Evolutionary conservation across 92 coral and sea anemone species (phyloP).

Genomic region (Plumapathes pennacea): DNA sequence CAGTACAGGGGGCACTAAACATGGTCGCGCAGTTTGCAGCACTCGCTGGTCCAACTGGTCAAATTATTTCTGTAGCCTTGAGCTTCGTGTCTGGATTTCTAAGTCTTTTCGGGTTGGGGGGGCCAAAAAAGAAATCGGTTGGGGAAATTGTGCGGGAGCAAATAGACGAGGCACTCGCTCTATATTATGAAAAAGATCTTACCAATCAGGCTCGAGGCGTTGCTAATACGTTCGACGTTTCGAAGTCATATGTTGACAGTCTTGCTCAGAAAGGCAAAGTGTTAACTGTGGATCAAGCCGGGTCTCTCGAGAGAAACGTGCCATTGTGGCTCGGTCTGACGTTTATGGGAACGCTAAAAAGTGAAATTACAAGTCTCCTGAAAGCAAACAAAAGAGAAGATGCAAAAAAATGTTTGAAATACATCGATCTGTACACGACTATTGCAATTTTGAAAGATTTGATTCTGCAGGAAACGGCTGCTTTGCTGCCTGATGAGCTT

Average conservation of each 20-base stretch:
- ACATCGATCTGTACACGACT: conserved; percentile 33
- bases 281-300: conserved; percentile 17
- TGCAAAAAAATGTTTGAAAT: conserved; percentile 27
- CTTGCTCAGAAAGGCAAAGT: conserved; percentile 6
- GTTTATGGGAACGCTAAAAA: conserved; percentile 42
- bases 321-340: conserved; percentile 24
- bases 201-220: conserved; percentile 39
- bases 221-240: conserved; percentile 14
- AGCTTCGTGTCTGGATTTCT: conserved; percentile 48
- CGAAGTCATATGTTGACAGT: conserved; percentile 34
- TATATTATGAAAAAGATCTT: conserved; percentile 14
- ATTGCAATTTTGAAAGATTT: conserved; percentile 40
- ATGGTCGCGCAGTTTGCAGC: conserved; percentile 24
- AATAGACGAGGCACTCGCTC: conserved; percentile 6
- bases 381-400: conserved; percentile 10
- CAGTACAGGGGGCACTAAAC: conserved; percentile 30
- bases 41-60: conserved; percentile 37
- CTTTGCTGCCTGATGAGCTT: conserved; percentile 16
- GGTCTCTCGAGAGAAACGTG: conserved; percentile 13
- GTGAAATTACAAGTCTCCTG: conserved; percentile 13
- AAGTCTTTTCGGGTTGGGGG: conserved; percentile 46
- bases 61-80: conserved; percentile 16
- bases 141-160: conserved; percentile 23
- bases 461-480: conserved; percentile 27
- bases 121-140: conserved; percentile 14